Conservation (phyloP, 2,888 invertebrate species). For the Drosophila basisetae region DNA sequence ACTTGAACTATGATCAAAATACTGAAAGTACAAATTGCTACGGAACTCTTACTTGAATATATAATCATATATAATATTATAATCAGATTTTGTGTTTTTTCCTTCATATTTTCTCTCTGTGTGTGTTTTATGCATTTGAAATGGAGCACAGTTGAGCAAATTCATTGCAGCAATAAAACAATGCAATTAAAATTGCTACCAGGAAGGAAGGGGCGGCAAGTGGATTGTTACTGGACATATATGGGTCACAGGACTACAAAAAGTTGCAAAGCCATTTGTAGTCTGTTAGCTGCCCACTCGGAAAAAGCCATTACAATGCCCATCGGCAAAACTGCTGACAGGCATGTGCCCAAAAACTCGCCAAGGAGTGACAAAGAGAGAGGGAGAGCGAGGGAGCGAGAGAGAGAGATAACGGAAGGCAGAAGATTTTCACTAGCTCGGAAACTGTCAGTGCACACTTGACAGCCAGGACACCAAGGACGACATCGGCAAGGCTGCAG, state of each 20-base stretch:
- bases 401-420: slow-evolving; percentile 23
- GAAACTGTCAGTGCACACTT: slow-evolving; percentile 52
- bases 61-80: too few relatives aligned
- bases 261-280: slow-evolving; percentile 41
- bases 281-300: slow-evolving; percentile 36
- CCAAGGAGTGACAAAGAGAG: neutral
- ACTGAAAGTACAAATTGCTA: neutral
- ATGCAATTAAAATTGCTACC: slow-evolving; percentile 75
- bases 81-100: neutral
- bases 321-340: slow-evolving; percentile 68
- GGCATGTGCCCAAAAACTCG: slow-evolving; percentile 24
- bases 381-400: neutral
- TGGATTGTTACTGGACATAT: slow-evolving; percentile 57
- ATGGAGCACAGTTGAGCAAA: slow-evolving; percentile 27
- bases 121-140: slow-evolving; percentile 16
- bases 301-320: slow-evolving; percentile 75
- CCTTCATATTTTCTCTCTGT: neutral
- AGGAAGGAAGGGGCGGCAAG: slow-evolving; percentile 29
- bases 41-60: neutral
- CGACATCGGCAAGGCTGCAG: neutral
- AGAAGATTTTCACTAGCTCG: slow-evolving; percentile 43
- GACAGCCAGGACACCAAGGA: slow-evolving; percentile 20
- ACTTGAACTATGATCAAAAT: neutral
- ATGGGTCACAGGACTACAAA: slow-evolving; percentile 63
- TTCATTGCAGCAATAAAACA: slow-evolving; percentile 65